Evolutionary conservation across 1,140 invertebrate genomes (phyloP), one percentile per base, ranked within the genome.

Genomic region (Neocloeon triangulifer): DNA sequence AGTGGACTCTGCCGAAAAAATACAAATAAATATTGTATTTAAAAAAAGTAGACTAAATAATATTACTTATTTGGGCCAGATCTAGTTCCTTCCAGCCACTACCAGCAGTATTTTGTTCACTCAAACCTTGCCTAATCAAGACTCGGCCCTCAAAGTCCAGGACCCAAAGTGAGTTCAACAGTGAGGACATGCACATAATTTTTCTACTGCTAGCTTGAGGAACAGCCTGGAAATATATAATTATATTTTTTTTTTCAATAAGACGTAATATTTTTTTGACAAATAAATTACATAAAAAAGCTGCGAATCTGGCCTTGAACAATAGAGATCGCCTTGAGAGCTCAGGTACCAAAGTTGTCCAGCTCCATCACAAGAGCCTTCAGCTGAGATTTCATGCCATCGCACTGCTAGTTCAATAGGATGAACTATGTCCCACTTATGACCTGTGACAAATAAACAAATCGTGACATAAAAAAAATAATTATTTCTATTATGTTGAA

Each of bases 111-210:
- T 48, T 54, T 5, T 35, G 38, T 14, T 43, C 38, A 14, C 43
- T 47, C 20, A 63, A 51, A 1, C 51, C 59, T 35, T 46, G 46
- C n/a, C 61, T 39, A 15, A 57, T 52, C 37, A 44, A 56, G 5
- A 64, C 47, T 10, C 48, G 35, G 1, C 59, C 58, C 33, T 48
- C 35, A 12, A 40, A 35, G 10, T 48, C 51, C 10, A 66, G 42
- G 2, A 54, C 42, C 62, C 62, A 66, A 7, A 62, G 37, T 17
- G 55, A 48, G 32, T 54, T 48, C 4, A 45, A 42, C 19, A 50
- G 46, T 10, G 52, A 43, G 33, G 49, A 40, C 16, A 62, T 23
- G 32, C 50, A 49, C 4, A 45, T 35, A 19, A 61, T 33, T 32
- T 45, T 30, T 20, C 39, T 25, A 23, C 36, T 31, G 38, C 41